phyloP scores from a whole-genome alignment of 2,888 invertebrate genomes.

The Drosophila cognata region DNA sequence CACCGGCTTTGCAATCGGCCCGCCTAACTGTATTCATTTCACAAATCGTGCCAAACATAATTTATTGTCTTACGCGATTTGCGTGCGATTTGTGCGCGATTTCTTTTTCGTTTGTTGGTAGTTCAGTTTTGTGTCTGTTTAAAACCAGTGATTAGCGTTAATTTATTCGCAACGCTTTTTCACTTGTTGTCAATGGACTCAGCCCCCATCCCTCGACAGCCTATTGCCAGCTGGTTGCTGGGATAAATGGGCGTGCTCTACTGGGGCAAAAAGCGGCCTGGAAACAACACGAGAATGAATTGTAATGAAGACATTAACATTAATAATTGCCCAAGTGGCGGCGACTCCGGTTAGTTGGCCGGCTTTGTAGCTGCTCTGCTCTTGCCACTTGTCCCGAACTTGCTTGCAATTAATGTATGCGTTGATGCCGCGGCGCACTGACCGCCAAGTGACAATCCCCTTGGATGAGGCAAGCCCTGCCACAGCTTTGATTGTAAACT shows the following conservation, averaged over 20 bases:
- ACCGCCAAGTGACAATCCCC: constrained; percentile 8
- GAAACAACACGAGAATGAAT: constrained; percentile 56
- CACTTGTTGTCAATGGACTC: constrained; percentile 10
- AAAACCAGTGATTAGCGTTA: constrained; percentile 47
- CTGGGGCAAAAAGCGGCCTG: constrained; percentile 15
- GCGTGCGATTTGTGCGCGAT: constrained; percentile 40
- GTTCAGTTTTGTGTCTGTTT: constrained; percentile 21
- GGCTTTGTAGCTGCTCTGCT: background rate
- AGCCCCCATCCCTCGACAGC: background rate
- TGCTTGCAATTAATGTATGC: constrained; percentile 46
- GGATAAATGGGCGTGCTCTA: constrained; percentile 18
- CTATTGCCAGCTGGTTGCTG: background rate
- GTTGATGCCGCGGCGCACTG: constrained; percentile 3
- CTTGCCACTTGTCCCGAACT: constrained; percentile 21
- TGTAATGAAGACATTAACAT: constrained; percentile 79
- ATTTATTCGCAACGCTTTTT: constrained; percentile 49
- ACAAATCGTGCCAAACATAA: constrained; percentile 62
- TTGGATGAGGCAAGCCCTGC: background rate
- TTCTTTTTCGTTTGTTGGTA: constrained; percentile 33
- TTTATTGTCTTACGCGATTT: constrained; percentile 62
- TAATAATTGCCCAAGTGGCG: constrained; percentile 65
- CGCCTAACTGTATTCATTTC: constrained; percentile 63
- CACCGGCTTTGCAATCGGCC: background rate
- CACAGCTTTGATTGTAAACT: background rate
- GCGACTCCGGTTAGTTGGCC: constrained; percentile 6